These are phyloP conservation scores for Mellivora capensis DNA, from an alignment of 2,113 vertebrate genomes.

Conservation along the genomic window DNA sequence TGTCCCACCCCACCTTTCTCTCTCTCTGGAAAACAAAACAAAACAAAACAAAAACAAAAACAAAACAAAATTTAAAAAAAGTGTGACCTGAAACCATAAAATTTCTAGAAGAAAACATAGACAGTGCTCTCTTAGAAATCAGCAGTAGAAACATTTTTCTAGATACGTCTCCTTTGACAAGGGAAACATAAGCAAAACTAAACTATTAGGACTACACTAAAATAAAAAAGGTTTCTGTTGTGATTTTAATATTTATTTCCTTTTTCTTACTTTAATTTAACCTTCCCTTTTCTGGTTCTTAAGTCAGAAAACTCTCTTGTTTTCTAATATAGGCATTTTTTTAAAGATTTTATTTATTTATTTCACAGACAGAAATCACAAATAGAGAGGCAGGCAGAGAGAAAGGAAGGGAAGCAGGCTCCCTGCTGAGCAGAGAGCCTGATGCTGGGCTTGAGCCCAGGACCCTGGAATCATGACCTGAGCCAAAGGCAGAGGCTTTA, in stretches of 20 bases:
- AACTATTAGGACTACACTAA: not conserved
- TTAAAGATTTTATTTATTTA: too few species aligned
- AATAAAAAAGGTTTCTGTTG: not conserved
- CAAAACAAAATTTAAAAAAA: not conserved
- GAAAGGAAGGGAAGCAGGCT: too few species aligned
- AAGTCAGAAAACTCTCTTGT: not conserved
- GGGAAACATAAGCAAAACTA: not conserved
- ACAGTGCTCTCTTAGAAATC: not conserved
- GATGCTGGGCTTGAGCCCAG: too few species aligned
- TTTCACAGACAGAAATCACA: too few species aligned
- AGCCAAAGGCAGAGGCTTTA: too few species aligned
- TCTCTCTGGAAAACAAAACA: not conserved
- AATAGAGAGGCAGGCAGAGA: too few species aligned
- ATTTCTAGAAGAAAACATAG: not conserved
- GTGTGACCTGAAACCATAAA: not conserved
- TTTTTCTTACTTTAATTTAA: not conserved
- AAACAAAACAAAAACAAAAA: not conserved
- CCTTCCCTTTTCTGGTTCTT: not conserved
- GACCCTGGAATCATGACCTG: too few species aligned
- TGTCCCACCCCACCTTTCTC: not conserved
- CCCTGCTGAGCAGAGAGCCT: too few species aligned
- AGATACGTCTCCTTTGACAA: not conserved
- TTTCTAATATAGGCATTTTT: not conserved
- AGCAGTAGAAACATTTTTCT: not conserved
- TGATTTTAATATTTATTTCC: not conserved